These are phyloP conservation scores for Tenodera sinensis DNA, from an alignment of 2,888 invertebrate genomes.

Conservation along the genomic window DNA sequence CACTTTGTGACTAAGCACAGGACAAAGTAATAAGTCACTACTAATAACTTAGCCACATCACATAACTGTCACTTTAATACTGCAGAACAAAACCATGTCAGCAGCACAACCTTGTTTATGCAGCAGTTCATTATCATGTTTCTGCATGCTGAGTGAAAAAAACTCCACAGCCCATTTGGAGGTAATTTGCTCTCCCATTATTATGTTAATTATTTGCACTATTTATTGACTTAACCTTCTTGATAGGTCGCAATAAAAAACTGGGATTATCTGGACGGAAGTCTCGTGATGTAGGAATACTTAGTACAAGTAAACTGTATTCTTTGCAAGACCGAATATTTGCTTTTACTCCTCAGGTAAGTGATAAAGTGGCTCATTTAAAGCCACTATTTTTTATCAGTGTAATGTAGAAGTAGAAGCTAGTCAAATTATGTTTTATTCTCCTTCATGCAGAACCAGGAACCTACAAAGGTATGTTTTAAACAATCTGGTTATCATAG, in stretches of 20 bases:
- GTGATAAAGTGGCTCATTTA: slow-evolving; percentile 30
- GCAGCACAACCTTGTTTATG: too few relatives aligned
- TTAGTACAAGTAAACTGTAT: slow-evolving; percentile 97
- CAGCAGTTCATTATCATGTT: too few relatives aligned
- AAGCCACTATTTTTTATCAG: not conserved
- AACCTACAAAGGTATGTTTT: not conserved
- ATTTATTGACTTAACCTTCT: slow-evolving; percentile 8
- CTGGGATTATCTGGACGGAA: slow-evolving; percentile 91
- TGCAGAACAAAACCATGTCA: too few relatives aligned
- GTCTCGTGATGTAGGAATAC: slow-evolving; percentile 92
- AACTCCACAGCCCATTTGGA: too few relatives aligned
- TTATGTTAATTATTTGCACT: too few relatives aligned
- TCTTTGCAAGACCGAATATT: slow-evolving; percentile 92
- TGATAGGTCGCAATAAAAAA: slow-evolving; percentile 85
- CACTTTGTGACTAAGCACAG: too few relatives aligned
- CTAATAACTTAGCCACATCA: too few relatives aligned
- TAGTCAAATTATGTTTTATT: not conserved
- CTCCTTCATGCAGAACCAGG: not conserved
- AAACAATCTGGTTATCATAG: not conserved
- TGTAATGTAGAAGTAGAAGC: not conserved
- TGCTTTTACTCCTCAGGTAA: slow-evolving; percentile 98
- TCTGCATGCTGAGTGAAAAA: too few relatives aligned
- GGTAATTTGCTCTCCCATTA: too few relatives aligned
- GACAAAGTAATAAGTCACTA: too few relatives aligned
- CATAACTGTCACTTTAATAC: too few relatives aligned